Evolutionary conservation across 2,113 vertebrate species (phyloP).

Genomic region (Pipra filicauda): DNA sequence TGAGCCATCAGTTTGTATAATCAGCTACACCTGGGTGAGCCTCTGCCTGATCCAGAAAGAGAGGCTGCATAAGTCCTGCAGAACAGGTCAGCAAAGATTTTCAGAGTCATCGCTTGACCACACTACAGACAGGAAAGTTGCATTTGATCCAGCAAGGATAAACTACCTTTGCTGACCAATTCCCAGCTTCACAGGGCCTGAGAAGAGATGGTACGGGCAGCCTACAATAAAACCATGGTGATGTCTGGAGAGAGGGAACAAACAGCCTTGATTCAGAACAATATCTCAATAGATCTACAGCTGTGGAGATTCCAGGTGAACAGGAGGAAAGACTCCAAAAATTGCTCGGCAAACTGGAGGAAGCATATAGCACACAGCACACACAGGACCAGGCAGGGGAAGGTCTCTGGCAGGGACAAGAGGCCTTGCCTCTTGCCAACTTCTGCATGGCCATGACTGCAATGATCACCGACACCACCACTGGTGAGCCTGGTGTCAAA

Average conservation of each 20-base stretch:
- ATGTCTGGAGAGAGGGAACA: background rate
- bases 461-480: background rate
- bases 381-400: background rate
- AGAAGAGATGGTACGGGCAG: background rate
- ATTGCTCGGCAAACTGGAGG: background rate
- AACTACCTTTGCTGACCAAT: background rate
- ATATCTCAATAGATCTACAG: background rate
- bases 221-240: background rate
- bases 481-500: background rate
- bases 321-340: background rate
- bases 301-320: background rate
- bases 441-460: background rate
- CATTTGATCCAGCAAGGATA: background rate
- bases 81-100: background rate
- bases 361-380: background rate
- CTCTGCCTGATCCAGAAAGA: background rate
- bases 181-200: rapidly evolving
- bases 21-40: background rate
- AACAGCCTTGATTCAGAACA: background rate
- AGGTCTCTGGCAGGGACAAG: background rate
- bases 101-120: background rate
- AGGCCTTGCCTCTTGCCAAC: background rate
- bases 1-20: background rate
- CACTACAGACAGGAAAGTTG: background rate
- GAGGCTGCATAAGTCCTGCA: background rate